Evolutionary conservation across 2,888 invertebrate genomes (phyloP).

Genomic region (Rotaria magnacalcarata): DNA sequence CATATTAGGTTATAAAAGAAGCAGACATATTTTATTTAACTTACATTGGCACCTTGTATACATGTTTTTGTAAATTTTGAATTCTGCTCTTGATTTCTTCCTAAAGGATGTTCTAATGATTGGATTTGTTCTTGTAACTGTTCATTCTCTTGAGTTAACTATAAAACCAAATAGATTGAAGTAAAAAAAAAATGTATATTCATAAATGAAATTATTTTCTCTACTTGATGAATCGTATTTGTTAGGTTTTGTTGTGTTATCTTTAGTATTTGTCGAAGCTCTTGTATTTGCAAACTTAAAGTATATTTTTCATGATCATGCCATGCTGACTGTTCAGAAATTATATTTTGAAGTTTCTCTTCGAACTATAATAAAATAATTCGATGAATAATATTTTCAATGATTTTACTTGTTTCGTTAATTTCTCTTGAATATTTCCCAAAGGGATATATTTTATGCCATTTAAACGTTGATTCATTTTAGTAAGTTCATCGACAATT

Average conservation of each 20-base stretch:
- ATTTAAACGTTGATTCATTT: slow-evolving; percentile 18
- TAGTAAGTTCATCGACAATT: background rate
- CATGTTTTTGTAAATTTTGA: background rate
- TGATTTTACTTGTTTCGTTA: background rate
- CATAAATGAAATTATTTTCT: background rate
- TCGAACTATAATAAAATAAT: background rate
- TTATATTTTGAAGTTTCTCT: background rate
- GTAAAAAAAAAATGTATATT: background rate
- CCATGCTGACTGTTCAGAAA: background rate
- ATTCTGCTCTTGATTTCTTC: background rate
- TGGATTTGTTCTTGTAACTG: background rate
- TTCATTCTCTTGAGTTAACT: background rate
- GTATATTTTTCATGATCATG: background rate
- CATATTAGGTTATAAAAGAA: background rate
- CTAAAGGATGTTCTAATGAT: background rate
- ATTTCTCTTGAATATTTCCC: background rate
- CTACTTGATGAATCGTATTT: background rate
- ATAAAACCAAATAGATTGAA: background rate
- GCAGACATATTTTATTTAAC: background rate
- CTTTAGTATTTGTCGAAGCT: background rate
- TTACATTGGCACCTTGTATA: background rate
- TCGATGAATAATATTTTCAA: background rate
- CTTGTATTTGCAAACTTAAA: background rate
- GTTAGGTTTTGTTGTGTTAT: background rate
- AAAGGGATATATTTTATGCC: background rate